Conservation (phyloP, 2,797 vertebrate genomes). For the Chaetodon trifasciatus region DNA sequence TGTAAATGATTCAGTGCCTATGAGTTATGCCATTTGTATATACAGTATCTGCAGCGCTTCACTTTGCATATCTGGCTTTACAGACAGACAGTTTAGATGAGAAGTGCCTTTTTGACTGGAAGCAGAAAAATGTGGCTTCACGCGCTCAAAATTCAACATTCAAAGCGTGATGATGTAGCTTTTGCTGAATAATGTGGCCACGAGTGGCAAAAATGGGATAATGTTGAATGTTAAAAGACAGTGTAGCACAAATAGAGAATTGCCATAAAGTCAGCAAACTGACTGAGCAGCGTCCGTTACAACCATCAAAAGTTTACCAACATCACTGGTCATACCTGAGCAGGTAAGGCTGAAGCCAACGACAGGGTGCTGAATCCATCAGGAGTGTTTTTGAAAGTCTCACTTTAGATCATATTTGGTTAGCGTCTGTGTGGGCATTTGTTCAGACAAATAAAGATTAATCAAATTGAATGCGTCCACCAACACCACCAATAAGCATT, state of each 20-base stretch:
- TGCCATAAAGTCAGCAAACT: neutral
- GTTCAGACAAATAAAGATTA: neutral
- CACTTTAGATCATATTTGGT: slow-evolving; percentile 4
- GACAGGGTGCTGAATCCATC: neutral
- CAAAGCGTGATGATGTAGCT: neutral
- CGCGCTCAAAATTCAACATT: neutral
- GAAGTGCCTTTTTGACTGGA: slow-evolving; percentile 80
- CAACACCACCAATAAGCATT: slow-evolving; percentile 58
- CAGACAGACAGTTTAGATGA: slow-evolving; percentile 29
- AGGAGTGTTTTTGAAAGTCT: neutral
- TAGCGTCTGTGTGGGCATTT: neutral
- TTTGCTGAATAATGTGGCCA: neutral
- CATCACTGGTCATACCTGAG: neutral
- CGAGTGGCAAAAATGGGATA: neutral
- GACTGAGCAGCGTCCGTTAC: neutral
- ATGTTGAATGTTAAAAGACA: neutral
- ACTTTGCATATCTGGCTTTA: slow-evolving; percentile 68
- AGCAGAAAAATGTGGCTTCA: slow-evolving; percentile 32
- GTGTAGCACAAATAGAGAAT: slow-evolving; percentile 1
- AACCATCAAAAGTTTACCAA: neutral
- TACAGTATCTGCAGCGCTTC: slow-evolving; percentile 56
- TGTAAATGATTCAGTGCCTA: slow-evolving; percentile 72
- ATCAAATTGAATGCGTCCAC: slow-evolving; percentile 19
- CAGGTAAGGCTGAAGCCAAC: neutral
- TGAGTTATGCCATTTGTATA: slow-evolving; percentile 66